These are phyloP conservation scores for Cirrhinus molitorella DNA, from an alignment of 2,797 vertebrate species.

Conservation along the genomic window DNA sequence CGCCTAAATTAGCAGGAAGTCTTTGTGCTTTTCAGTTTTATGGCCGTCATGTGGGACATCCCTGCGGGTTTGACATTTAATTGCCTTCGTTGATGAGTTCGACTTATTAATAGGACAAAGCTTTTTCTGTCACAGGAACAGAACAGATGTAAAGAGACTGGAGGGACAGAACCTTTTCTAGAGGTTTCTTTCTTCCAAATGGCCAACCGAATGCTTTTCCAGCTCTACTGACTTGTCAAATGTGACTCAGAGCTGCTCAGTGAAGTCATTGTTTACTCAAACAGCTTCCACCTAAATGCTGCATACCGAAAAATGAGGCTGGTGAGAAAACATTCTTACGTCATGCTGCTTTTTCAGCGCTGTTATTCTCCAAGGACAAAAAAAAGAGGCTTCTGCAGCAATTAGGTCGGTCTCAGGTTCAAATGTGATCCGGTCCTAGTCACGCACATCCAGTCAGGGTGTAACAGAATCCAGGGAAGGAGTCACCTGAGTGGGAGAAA, in stretches of 20 bases:
- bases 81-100: constrained; percentile 78
- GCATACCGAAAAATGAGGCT: neutral
- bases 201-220: neutral
- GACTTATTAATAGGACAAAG: constrained; percentile 68
- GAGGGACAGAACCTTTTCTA: neutral
- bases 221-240: constrained; percentile 17
- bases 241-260: neutral
- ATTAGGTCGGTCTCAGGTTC: constrained; percentile 46
- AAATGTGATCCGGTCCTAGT: constrained; percentile 60
- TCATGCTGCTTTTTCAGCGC: constrained; percentile 11
- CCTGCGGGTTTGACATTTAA: constrained; percentile 70
- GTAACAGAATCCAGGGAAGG: constrained; percentile 58
- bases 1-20: constrained; percentile 31
- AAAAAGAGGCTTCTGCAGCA: neutral
- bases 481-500: constrained; percentile 64
- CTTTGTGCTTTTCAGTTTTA: constrained; percentile 51
- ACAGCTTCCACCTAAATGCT: neutral
- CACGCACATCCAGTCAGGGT: constrained; percentile 43
- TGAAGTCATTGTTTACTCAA: constrained; percentile 23
- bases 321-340: neutral
- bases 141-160: constrained; percentile 28
- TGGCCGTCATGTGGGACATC: constrained; percentile 59
- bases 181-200: neutral
- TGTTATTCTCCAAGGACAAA: constrained; percentile 31
- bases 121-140: constrained; percentile 56